A percentile compares a stretch with the other conserved stretches of the same genome.
phyloP scores from a whole-genome alignment of 1,140 invertebrate genomes.

The Olivierus martensii region DNA sequence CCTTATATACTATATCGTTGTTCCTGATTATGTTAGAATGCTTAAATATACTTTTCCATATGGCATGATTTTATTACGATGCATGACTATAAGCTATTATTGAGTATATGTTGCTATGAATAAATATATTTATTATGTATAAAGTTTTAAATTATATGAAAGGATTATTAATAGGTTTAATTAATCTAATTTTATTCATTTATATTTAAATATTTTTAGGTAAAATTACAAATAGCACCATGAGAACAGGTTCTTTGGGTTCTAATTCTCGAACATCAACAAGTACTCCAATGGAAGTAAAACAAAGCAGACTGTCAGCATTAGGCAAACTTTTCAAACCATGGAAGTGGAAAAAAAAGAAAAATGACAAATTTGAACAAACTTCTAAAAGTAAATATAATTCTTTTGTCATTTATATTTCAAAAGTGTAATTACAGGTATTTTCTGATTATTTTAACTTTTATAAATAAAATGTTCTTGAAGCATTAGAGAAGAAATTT shows the following conservation, averaged over 20 bases:
- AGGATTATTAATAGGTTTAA: background rate
- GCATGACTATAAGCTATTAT: too few relatives aligned
- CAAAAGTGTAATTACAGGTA: background rate
- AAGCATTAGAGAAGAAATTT: conserved; percentile 93
- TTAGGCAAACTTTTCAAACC: conserved; percentile 91
- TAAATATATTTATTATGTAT: background rate
- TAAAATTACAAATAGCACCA: conserved; percentile 13
- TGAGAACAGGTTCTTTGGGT: conserved; percentile 16
- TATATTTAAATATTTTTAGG: background rate
- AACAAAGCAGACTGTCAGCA: conserved; percentile 68
- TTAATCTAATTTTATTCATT: background rate
- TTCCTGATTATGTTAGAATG: too few relatives aligned
- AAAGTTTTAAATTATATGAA: background rate
- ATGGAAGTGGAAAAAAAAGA: conserved; percentile 98
- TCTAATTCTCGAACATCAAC: conserved; percentile 13
- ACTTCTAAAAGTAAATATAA: conserved; percentile 71
- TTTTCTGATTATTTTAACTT: too few relatives aligned
- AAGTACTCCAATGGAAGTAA: conserved; percentile 10
- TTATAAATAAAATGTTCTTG: conserved; percentile 28
- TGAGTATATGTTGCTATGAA: too few relatives aligned
- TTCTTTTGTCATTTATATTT: too few relatives aligned
- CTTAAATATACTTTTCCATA: too few relatives aligned
- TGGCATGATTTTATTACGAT: too few relatives aligned
- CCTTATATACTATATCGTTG: too few relatives aligned
- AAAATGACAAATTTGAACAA: conserved; percentile 92